These are phyloP conservation scores for Aphis gossypii DNA, from an alignment of 1,140 invertebrate genomes.

Conservation along the genomic window DNA sequence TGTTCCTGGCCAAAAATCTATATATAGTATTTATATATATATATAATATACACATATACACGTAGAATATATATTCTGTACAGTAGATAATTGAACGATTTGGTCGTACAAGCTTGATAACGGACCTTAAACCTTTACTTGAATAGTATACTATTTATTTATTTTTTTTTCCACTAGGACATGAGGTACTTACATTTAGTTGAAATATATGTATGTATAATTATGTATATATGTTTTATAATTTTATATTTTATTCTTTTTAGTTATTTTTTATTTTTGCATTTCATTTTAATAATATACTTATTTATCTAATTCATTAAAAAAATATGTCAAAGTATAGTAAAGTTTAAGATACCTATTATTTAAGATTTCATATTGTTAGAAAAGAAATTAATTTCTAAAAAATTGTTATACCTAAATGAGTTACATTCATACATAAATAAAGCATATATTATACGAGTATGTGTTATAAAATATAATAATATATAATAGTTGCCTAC, in stretches of 20 bases:
- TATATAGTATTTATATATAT: background rate
- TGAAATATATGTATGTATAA: background rate
- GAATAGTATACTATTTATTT: background rate
- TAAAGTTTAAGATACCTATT: too few species aligned
- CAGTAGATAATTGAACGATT: constrained; percentile 46
- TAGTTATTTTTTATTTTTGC: background rate
- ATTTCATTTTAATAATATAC: background rate
- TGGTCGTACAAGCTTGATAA: background rate
- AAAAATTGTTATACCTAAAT: background rate
- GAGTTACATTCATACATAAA: background rate
- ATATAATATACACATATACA: too few species aligned
- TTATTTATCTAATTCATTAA: background rate
- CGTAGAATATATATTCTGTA: background rate
- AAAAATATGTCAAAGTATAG: too few species aligned
- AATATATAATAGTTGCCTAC: too few species aligned
- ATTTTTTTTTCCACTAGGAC: background rate
- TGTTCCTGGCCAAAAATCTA: background rate
- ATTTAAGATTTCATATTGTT: background rate
- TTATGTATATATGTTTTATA: too few species aligned
- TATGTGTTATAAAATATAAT: background rate
- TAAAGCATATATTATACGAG: background rate
- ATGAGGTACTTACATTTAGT: background rate
- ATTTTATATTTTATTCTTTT: background rate
- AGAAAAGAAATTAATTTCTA: background rate
- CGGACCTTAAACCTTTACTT: background rate